Conservation (phyloP, 2,888 invertebrate species). For the Sialis lutaria region DNA sequence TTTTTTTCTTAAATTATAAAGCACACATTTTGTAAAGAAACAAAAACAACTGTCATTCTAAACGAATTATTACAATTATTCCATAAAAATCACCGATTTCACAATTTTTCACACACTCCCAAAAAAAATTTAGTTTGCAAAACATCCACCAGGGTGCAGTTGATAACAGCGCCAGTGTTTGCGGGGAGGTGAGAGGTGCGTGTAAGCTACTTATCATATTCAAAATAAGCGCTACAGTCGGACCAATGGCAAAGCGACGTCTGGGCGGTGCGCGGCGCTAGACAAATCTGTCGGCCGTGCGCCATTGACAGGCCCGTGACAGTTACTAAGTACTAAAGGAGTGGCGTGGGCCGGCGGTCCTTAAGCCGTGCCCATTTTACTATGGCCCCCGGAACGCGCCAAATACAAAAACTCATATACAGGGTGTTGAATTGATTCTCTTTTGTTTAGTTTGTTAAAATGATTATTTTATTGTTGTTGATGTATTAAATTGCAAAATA, state of each 20-base stretch:
- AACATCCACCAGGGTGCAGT: conserved; percentile 1
- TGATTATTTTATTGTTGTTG: too few relatives aligned
- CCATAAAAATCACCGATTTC: neutral
- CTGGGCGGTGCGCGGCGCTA: conserved; percentile 23
- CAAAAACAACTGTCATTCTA: too few relatives aligned
- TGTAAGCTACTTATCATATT: conserved; percentile 20
- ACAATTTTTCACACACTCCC: too few relatives aligned
- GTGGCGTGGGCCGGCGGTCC: conserved; percentile 23
- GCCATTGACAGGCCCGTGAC: conserved; percentile 26
- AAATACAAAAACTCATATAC: conserved; percentile 18
- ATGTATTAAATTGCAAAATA: too few relatives aligned
- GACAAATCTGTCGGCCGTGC: conserved; percentile 28
- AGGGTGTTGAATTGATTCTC: too few relatives aligned
- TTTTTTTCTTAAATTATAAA: too few relatives aligned
- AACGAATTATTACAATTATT: neutral
- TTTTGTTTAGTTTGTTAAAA: too few relatives aligned
- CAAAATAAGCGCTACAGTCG: conserved; percentile 18
- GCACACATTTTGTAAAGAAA: too few relatives aligned
- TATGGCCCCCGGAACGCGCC: conserved; percentile 24
- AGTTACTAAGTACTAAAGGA: conserved; percentile 28
- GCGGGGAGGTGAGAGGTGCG: neutral
- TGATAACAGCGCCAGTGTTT: neutral
- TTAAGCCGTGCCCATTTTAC: conserved; percentile 19
- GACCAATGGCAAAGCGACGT: conserved; percentile 21
- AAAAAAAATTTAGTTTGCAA: neutral